Base-by-base conservation (phyloP, 2,797 vertebrate species). In the Tapirus indicus region DNA sequence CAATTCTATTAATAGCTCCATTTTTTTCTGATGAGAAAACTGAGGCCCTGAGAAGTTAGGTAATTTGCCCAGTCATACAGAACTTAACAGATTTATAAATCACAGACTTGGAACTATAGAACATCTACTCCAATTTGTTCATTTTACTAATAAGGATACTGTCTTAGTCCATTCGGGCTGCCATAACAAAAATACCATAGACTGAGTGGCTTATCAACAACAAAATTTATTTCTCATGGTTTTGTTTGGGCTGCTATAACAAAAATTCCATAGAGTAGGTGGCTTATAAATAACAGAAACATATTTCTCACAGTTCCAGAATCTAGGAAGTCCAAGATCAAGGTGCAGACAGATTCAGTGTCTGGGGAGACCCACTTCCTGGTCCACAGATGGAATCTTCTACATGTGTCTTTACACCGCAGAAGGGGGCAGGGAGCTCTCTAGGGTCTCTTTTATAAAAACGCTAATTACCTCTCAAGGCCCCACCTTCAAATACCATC, bases 21-120 rank as follows among this genome's bases (percentile, higher is more conserved):
- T 58, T 94, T 95, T 82, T 92, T 91, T 77, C 91, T 77, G 60
- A 85, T 52, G n/a, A 92, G 75, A 75, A 90, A 84, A 64, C 12
- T 25, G 69, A 58, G 58, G 16, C 56, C 95, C 11, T 41, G 18
- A 77, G 38, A 89, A 84, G 79, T 62, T 79, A 88, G 75, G 1
- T 62, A 78, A 66, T 95, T 7, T 95, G 62, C 4, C 64, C 14
- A 72, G 72, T 49, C 41, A 84, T 21, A 82, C 1, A 94, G 72
- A 96, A 79, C 79, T 29, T 38, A 91, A 87, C 27, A 90, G 66
- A 85, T 83, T 95, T 54, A 52, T 75, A 95, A 88, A 75, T 75
- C 75, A n/a, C 6, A 47, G 84, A 90, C 29, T 41, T 44, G 32
- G 72, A 94, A 60, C 23, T 29, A 71, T 0, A 66, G 14, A 56